Percentiles rank a stretch among this genome's conserved stretches.
These are phyloP conservation scores for Balaenoptera acutorostrata DNA, from an alignment of 2,113 vertebrate species.

Conservation along the genomic window DNA sequence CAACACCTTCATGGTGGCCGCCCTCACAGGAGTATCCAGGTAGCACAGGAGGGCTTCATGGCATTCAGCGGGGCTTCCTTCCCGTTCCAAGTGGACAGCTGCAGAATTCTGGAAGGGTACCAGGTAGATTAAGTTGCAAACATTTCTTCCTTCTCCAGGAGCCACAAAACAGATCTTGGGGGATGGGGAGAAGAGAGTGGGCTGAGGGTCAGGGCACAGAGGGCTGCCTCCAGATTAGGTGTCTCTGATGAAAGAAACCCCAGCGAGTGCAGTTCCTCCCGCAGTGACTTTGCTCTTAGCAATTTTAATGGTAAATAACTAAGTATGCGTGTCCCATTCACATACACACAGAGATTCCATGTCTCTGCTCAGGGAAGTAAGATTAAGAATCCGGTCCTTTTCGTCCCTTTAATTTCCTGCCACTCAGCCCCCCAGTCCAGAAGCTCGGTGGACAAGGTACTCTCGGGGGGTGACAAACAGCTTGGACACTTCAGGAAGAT, in stretches of 20 bases:
- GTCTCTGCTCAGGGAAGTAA: neutral
- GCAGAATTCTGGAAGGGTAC: neutral
- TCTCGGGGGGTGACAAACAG: neutral
- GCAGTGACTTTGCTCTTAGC: too few species aligned
- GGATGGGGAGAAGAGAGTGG: neutral
- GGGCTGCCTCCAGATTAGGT: neutral
- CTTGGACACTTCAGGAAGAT: neutral
- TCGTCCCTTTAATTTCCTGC: neutral
- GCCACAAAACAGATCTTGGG: neutral
- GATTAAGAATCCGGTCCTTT: neutral
- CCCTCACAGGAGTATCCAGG: neutral
- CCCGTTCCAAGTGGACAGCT: neutral
- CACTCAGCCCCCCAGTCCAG: neutral
- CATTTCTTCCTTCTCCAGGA: neutral
- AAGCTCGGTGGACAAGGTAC: neutral
- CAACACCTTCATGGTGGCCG: fast-evolving
- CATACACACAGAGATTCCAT: fast-evolving
- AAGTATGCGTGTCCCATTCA: fast-evolving
- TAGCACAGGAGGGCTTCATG: neutral
- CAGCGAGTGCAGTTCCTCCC: too few species aligned
- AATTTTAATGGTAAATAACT: neutral
- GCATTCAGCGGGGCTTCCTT: neutral
- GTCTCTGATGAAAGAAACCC: neutral
- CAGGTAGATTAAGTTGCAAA: neutral
- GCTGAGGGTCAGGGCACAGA: neutral